These are phyloP conservation scores for Periophthalmus magnuspinnatus DNA, from an alignment of 2,797 vertebrate genomes.

Conservation along the genomic window DNA sequence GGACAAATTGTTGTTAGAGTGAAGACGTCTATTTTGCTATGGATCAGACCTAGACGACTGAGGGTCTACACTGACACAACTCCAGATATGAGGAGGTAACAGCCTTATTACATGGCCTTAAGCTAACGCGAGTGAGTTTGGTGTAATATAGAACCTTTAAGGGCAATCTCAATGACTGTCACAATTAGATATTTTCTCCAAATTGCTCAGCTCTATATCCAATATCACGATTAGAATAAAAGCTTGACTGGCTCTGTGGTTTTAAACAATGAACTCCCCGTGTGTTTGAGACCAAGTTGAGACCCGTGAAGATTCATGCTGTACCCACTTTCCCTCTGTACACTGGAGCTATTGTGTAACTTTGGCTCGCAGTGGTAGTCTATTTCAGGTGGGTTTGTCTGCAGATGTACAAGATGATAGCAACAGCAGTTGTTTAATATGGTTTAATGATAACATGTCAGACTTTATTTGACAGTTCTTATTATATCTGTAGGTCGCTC, in stretches of 20 bases:
- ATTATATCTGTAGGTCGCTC: too few relatives aligned
- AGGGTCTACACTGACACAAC: too few relatives aligned
- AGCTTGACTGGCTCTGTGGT: slow-evolving; percentile 37
- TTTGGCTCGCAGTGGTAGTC: neutral
- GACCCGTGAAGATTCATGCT: slow-evolving; percentile 54
- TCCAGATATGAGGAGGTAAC: too few relatives aligned
- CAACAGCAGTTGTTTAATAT: neutral
- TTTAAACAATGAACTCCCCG: slow-evolving; percentile 56
- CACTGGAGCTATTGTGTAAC: slow-evolving; percentile 23
- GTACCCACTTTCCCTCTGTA: slow-evolving; percentile 36
- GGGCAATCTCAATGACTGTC: too few relatives aligned
- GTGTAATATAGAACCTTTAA: too few relatives aligned
- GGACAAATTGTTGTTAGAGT: too few relatives aligned
- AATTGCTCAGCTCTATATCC: neutral
- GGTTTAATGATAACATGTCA: neutral
- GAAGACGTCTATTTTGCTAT: too few relatives aligned
- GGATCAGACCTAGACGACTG: too few relatives aligned
- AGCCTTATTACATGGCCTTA: too few relatives aligned
- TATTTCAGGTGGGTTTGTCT: neutral
- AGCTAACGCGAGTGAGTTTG: too few relatives aligned
- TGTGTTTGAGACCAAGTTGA: slow-evolving; percentile 63
- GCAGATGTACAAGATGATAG: slow-evolving; percentile 2
- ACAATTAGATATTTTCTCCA: too few relatives aligned
- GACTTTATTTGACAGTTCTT: too few relatives aligned
- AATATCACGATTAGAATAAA: slow-evolving; percentile 11